Base-by-base conservation (phyloP, 2,888 invertebrate species). In the Harpagoxenus sublaevis region DNA sequence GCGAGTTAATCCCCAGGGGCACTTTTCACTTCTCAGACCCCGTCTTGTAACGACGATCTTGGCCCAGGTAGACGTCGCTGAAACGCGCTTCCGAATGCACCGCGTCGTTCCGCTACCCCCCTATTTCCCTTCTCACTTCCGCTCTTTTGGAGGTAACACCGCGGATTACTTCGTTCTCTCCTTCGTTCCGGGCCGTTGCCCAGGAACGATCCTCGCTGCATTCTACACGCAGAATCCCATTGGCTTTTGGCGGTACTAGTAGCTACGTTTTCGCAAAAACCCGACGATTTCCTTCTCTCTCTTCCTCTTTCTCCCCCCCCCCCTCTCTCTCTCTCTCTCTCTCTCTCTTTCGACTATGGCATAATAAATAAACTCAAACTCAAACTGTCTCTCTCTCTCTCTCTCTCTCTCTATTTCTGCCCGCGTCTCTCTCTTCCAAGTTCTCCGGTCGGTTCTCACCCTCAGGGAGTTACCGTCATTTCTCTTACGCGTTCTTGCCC, bases 191-290 rank as follows among this genome's bases (percentile, higher is more conserved):
- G 74, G 65, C 66, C n/a, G 48, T 68, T 66, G 35, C 78, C 77
- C 79, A 68, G 45, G 3, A 71, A 60, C 48, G 60, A 15, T 48
- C 55, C 48, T 15, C 31, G 62, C 39, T 81, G 31, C 73, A 63
- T 84, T 79, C 78, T 79, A 18, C 66, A 51, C 84, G 55, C 74
- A 78, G 87, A 90, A 90, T 90, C 90, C 87, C 89, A 89, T 90
- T 90, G 91, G 89, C 90, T 92, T 92, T 89, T 88, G 87, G 86
- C 88, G 73, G 83, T 82, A 75, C 85, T 77, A 85, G 78, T 84
- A 79, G 74, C 83, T 68, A 88, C 83, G 85, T 66, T 81, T 71
- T 71, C 55, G 48, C 86, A 77, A 84, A 74, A 74, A 84, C 55
- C 63, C 62, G 18, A 68, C 65, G 9, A n/a, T 23, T 82, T 18